Percentiles rank a stretch among this genome's conserved stretches.
Conservation (phyloP, 2,888 invertebrate species). For the Tubulanus polymorphus region DNA sequence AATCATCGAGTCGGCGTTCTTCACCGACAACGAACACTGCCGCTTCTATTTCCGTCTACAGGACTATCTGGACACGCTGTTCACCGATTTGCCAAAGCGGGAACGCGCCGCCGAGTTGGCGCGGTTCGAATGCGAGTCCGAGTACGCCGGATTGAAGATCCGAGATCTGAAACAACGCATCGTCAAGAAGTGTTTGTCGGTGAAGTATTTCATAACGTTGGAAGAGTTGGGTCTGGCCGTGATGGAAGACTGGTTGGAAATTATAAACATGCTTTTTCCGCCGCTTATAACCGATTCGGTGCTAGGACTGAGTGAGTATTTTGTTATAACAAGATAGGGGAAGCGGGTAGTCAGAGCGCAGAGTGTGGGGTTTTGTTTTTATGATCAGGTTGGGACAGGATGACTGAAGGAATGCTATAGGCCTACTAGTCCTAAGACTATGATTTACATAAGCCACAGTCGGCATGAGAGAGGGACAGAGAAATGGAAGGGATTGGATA, state of each 20-base stretch:
- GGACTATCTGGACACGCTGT: slow-evolving; percentile 22
- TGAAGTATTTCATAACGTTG: slow-evolving; percentile 43
- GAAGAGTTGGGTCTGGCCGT: slow-evolving; percentile 41
- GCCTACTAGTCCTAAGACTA: no score
- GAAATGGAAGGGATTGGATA: no score
- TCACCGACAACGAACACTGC: slow-evolving; percentile 33
- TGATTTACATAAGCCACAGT: no score
- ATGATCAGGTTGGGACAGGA: no score
- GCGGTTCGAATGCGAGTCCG: slow-evolving; percentile 29
- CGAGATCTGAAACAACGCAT: slow-evolving; percentile 44
- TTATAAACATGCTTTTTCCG: slow-evolving; percentile 41
- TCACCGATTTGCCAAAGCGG: slow-evolving; percentile 12
- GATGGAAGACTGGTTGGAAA: slow-evolving; percentile 39
- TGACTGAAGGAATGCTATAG: no score
- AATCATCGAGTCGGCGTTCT: slow-evolving; percentile 40
- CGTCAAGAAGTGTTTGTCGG: slow-evolving; percentile 44
- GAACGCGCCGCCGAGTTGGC: slow-evolving; percentile 17
- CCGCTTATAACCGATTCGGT: slow-evolving; percentile 28
- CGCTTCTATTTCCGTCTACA: slow-evolving; percentile 47
- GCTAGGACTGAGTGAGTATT: slow-evolving; percentile 26
- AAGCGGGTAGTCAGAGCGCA: no score
- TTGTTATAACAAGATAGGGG: no score
- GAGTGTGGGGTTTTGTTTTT: no score
- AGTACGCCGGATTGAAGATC: slow-evolving; percentile 35
- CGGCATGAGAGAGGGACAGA: no score